Evolutionary conservation across 1,140 invertebrate species (phyloP).

Genomic region (Solenopsis invicta): DNA sequence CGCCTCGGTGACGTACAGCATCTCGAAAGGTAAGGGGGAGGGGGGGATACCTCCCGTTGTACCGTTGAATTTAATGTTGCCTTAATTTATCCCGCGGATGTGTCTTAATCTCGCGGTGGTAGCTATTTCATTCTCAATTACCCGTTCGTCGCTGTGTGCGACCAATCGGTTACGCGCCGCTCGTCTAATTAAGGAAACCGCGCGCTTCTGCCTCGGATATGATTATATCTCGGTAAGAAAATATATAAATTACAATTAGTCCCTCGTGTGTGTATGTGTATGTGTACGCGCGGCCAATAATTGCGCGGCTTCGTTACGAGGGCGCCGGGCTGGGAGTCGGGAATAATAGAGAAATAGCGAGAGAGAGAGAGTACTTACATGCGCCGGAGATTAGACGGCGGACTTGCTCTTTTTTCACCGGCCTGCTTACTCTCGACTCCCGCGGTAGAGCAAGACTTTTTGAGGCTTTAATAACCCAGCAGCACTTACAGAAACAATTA

Average conservation of each 20-base stretch:
- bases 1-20: conserved; percentile 95
- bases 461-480: conserved; percentile 59
- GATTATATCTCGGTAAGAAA: conserved; percentile 48
- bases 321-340: neutral
- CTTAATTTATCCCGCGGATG: neutral
- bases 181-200: conserved; percentile 10
- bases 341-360: conserved; percentile 56
- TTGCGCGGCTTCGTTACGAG: conserved; percentile 30
- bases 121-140: neutral
- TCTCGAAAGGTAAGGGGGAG: conserved; percentile 90
- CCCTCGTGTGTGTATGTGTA: neutral
- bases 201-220: neutral
- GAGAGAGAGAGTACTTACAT: neutral
- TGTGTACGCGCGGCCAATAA: neutral
- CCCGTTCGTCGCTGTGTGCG: neutral
- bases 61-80: neutral
- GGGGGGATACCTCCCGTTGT: too few relatives aligned
- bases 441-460: conserved; percentile 10
- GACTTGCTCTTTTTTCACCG: conserved; percentile 5
- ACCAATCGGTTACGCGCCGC: conserved; percentile 26
- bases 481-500: conserved; percentile 71
- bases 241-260: conserved; percentile 58
- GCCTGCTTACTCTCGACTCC: neutral
- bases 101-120: neutral
- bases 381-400: conserved; percentile 28